Percentiles rank a stretch among this genome's conserved stretches.
These are phyloP conservation scores for Lasioglossum baleicum DNA, from an alignment of 1,140 invertebrate species.

Conservation along the genomic window DNA sequence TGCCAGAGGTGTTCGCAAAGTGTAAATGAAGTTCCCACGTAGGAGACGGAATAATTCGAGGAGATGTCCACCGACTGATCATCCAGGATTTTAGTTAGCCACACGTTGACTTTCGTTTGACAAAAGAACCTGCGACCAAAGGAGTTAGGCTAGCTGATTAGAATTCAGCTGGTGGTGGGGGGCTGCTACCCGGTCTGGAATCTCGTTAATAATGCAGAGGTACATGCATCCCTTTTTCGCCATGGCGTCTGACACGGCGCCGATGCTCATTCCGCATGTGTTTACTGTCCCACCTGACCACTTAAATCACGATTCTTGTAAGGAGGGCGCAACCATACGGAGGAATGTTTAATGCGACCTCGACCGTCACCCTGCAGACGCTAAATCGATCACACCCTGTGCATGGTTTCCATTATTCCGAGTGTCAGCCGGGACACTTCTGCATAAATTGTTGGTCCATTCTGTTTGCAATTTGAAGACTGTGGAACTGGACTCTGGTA, in stretches of 20 bases:
- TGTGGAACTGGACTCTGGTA: too few relatives aligned
- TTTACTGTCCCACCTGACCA: constrained; percentile 19
- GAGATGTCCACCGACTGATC: not conserved
- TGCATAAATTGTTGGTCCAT: too few relatives aligned
- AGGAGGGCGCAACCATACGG: too few relatives aligned
- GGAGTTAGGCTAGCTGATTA: constrained; percentile 28
- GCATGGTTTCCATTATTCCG: too few relatives aligned
- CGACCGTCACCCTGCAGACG: too few relatives aligned
- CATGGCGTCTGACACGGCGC: constrained; percentile 26
- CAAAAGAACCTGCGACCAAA: constrained; percentile 17
- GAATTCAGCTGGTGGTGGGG: constrained; percentile 23
- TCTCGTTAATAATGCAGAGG: constrained; percentile 42
- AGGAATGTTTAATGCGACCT: not conserved
- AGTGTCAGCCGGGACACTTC: too few relatives aligned
- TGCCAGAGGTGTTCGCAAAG: not conserved
- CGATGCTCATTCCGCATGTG: constrained; percentile 25
- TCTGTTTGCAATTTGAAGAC: too few relatives aligned
- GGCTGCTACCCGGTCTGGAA: constrained; percentile 16
- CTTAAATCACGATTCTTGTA: constrained; percentile 29
- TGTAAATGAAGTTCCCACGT: constrained; percentile 21
- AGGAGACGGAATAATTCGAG: not conserved
- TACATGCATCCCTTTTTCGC: constrained; percentile 22
- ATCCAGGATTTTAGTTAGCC: constrained; percentile 25
- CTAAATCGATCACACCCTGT: too few relatives aligned
- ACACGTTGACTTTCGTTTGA: constrained; percentile 11